A percentile compares a stretch with the other conserved stretches of the same genome.
These are phyloP conservation scores for Pegoplata infirma DNA, from an alignment of 2,888 invertebrate species.

Conservation along the genomic window DNA sequence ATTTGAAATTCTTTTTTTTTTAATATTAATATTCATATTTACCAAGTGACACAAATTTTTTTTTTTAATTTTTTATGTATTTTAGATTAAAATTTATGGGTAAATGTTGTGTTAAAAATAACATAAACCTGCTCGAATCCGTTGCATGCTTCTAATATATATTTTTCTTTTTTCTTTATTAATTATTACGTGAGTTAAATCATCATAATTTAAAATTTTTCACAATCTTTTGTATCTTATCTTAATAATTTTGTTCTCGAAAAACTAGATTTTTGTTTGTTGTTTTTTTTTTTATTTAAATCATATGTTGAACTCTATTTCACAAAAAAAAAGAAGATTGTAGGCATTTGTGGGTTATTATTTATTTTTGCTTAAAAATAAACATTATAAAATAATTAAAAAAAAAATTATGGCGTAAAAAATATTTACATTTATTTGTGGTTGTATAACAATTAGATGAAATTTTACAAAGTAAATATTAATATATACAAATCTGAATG, in stretches of 20 bases:
- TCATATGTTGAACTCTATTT: background rate
- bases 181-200: slow-evolving; percentile 16
- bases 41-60: slow-evolving; percentile 65
- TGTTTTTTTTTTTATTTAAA: slow-evolving; percentile 34
- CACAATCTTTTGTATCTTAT: slow-evolving; percentile 44
- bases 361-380: background rate
- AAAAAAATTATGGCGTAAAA: slow-evolving; percentile 11
- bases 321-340: background rate
- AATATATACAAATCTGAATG: slow-evolving; percentile 2
- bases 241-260: slow-evolving; percentile 5
- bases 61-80: too few relatives aligned
- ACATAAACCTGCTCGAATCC: slow-evolving; percentile 48
- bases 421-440: slow-evolving; percentile 37
- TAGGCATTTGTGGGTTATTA: background rate
- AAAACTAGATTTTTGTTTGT: slow-evolving; percentile 38
- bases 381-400: slow-evolving; percentile 17
- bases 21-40: slow-evolving; percentile 68
- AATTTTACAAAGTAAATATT: background rate
- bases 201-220: slow-evolving; percentile 17
- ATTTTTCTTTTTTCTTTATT: slow-evolving; percentile 21
- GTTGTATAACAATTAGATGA: slow-evolving; percentile 15
- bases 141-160: background rate
- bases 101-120: slow-evolving; percentile 53
- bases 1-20: background rate
- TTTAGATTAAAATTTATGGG: slow-evolving; percentile 38